A percentile compares a stretch with the other conserved stretches of the same genome.
phyloP scores from a whole-genome alignment of 2,888 invertebrate genomes.

The Stomorhina lunata region DNA sequence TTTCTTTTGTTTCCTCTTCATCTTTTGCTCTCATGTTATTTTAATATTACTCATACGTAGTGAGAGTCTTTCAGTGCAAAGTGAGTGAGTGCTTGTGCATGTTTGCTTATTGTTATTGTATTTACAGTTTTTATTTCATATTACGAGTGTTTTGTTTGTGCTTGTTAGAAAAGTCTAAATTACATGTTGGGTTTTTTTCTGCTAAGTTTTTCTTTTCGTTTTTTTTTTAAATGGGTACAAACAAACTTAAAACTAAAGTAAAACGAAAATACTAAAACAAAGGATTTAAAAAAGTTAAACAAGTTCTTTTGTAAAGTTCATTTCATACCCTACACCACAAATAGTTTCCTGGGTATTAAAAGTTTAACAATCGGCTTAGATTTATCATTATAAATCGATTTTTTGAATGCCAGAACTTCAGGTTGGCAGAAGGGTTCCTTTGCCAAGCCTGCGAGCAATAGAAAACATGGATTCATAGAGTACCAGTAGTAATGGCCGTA shows the following conservation, averaged over 20 bases:
- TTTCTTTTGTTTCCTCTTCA: neutral
- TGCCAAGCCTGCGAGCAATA: no score
- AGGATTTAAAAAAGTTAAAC: no score
- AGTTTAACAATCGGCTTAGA: no score
- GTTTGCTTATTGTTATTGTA: neutral
- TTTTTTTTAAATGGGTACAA: neutral
- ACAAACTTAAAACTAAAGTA: neutral
- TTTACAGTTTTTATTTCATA: constrained; percentile 8
- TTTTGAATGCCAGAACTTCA: no score
- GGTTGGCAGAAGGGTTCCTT: no score
- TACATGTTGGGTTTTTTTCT: neutral
- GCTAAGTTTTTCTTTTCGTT: neutral
- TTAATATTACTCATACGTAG: constrained; percentile 43
- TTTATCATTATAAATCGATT: no score
- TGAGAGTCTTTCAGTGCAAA: neutral
- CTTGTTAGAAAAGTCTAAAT: neutral
- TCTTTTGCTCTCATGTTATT: constrained; percentile 17
- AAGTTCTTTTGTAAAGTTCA: neutral
- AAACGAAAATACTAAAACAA: neutral
- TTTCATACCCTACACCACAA: no score
- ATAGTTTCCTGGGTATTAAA: no score
- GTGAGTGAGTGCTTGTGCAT: neutral
- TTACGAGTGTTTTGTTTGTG: neutral
- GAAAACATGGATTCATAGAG: no score
- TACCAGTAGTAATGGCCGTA: no score